Evolutionary conservation across 2,888 invertebrate genomes (phyloP).

Genomic region (Drosophila setosimentum): DNA sequence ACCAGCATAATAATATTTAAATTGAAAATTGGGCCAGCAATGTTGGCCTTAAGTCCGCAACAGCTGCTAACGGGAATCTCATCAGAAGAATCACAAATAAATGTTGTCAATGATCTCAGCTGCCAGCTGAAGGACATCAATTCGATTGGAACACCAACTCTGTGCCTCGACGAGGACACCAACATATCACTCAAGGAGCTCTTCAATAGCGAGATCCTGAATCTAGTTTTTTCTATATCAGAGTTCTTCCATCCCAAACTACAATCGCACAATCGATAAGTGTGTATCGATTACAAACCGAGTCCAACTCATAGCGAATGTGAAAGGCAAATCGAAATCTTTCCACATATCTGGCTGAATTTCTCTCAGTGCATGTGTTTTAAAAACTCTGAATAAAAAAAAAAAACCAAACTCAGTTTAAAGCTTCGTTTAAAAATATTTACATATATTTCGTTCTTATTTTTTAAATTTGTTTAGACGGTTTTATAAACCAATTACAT

Average conservation of each 20-base stretch:
- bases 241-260: no score
- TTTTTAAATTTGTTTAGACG: conserved; percentile 19
- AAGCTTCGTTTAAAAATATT: conserved; percentile 60
- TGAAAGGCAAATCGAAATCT: not conserved
- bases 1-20: no score
- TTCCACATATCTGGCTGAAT: not conserved
- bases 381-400: not conserved
- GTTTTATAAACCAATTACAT: conserved; percentile 69
- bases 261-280: not conserved
- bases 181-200: not conserved
- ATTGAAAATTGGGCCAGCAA: no score
- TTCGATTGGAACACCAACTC: not conserved
- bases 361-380: not conserved
- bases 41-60: conserved; percentile 16
- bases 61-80: not conserved
- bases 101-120: not conserved
- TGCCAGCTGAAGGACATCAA: conserved; percentile 3
- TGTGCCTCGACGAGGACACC: conserved; percentile 1
- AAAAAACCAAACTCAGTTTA: not conserved
- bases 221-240: conserved; percentile 41
- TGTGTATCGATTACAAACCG: conserved; percentile 16
- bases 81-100: no score
- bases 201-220: conserved; percentile 14
- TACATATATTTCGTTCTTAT: conserved; percentile 72
- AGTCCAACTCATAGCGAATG: not conserved